phyloP scores from a whole-genome alignment of 2,888 invertebrate genomes.

The Diogma glabrata region DNA sequence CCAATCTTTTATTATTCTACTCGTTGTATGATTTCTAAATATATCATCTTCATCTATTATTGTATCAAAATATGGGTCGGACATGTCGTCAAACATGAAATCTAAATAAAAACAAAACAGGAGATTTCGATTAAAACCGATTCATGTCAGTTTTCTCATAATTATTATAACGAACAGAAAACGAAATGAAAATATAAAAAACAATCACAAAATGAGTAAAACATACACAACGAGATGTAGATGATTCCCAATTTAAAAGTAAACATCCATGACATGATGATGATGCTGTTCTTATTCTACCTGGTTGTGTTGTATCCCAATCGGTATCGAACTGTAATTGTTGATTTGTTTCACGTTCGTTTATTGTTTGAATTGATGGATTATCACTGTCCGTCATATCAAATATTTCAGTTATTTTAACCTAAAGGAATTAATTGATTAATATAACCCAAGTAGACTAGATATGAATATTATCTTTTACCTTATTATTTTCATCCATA shows the following conservation, averaged over 20 bases:
- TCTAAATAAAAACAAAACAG: not conserved
- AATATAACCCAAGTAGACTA: not conserved
- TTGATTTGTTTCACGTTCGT: constrained; percentile 48
- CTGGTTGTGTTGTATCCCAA: constrained; percentile 10
- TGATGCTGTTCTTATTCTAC: constrained; percentile 8
- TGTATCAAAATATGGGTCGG: constrained; percentile 7
- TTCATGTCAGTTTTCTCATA: not conserved
- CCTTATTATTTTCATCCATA: constrained; percentile 75
- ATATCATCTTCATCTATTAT: constrained; percentile 4
- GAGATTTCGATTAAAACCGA: not conserved
- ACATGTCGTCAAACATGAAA: constrained; percentile 6
- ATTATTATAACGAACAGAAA: too few relatives aligned
- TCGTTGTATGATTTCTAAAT: not conserved
- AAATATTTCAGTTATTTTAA: constrained; percentile 81
- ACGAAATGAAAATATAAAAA: constrained; percentile 5
- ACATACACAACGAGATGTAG: constrained; percentile 12
- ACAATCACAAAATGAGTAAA: not conserved
- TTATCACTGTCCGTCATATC: constrained; percentile 71
- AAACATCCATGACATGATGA: constrained; percentile 11
- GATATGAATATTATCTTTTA: constrained; percentile 26
- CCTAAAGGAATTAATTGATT: constrained; percentile 35
- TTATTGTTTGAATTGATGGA: constrained; percentile 48
- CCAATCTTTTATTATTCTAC: not conserved
- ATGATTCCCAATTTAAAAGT: constrained; percentile 13
- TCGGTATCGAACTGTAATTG: constrained; percentile 56